Evolutionary conservation across 2,113 vertebrate species (phyloP), one percentile per base, ranked within the genome.

Genomic region (Hymenochirus boettgeri): DNA sequence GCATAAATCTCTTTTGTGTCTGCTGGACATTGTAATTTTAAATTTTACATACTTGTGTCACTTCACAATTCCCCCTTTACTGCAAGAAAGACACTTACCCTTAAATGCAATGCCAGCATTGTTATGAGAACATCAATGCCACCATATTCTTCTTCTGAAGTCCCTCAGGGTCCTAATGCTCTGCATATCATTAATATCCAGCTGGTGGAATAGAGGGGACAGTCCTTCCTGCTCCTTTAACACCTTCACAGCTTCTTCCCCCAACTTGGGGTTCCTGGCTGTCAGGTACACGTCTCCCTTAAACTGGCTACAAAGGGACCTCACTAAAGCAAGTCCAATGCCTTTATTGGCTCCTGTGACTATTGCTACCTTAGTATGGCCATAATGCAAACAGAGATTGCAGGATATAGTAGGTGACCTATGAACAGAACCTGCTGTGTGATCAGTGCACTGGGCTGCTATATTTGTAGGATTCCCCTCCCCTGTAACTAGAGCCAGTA

Each of bases 311-410:
- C 94, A 96, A 13, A 98, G 75, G 1, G 86, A 80, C 24, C 73
- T 65, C 25, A 88, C 86, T 11, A 95, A 78, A 24, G 90, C 89
- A 1, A 96, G 72, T 0, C 96, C 96, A 0, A 99, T 87, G 4
- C 96, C 95, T 76, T 95, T 97, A 80, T 96, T 97, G 18, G 83
- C 73, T 0, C 96, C 96, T 0, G 95, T 96, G 62, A 99, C 92
- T 62, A 99, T 74, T 0, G 91, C 95, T 66, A 97, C 93, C 7
- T 58, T 88, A 25, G 74, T 73, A 2, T 75, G 46, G 83, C 79
- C 60, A 56, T 13, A 0, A 18, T 65, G 35, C 31, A 9, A 33
- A 33, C 4, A 33, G 31, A 7, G 31, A 11, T 1, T 2, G 33
- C 33, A 11, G 8, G 33, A 1, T 4, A 35, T 13, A 35, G 33